Conservation (phyloP, 2,888 invertebrate species). For the Archips crataeganus region DNA sequence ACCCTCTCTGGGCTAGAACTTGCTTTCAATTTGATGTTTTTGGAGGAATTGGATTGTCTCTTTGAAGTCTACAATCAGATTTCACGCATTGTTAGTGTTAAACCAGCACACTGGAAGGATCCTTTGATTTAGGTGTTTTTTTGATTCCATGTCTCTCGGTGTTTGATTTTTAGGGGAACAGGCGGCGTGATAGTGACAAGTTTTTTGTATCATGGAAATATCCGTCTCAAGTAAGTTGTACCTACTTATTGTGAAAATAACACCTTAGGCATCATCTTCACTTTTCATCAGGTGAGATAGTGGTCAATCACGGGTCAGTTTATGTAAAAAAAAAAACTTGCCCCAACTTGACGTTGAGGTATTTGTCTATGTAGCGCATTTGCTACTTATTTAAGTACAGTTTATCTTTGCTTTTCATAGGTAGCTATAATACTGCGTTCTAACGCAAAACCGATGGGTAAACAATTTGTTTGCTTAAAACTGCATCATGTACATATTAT, state of each 20-base stretch:
- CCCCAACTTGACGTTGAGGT: too few species aligned
- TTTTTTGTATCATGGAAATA: constrained; percentile 14
- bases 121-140: constrained; percentile 83
- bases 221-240: neutral
- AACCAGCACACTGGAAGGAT: constrained; percentile 78
- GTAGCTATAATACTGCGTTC: too few species aligned
- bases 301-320: too few species aligned
- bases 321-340: too few species aligned
- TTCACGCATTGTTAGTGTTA: constrained; percentile 82
- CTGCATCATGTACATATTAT: too few species aligned
- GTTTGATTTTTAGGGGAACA: constrained; percentile 59
- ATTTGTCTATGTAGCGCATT: too few species aligned
- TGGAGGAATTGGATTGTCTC: constrained; percentile 56
- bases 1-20: constrained; percentile 23
- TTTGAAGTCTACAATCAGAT: constrained; percentile 83
- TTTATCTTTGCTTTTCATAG: too few species aligned
- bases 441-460: too few species aligned
- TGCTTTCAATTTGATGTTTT: constrained; percentile 41
- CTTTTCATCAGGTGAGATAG: too few species aligned
- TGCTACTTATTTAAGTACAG: too few species aligned
- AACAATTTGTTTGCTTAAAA: too few species aligned
- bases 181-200: neutral
- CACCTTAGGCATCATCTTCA: too few species aligned
- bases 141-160: constrained; percentile 81
- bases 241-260: neutral